phyloP scores from a whole-genome alignment of 1,140 invertebrate species.

The Pseudoatta argentina region DNA sequence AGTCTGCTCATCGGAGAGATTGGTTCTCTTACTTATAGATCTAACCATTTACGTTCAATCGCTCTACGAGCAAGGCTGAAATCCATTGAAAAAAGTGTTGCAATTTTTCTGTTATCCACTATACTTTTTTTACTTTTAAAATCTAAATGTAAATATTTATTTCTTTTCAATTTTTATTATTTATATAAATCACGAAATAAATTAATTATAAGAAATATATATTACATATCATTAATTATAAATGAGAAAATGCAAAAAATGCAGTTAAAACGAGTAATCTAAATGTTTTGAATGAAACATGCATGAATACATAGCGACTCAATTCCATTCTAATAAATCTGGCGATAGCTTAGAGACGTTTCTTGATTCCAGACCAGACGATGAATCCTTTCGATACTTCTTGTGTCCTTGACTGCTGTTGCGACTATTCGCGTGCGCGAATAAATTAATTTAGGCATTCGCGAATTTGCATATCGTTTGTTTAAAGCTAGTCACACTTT shows the following conservation, averaged over 20 bases:
- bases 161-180: slow-evolving; percentile 2
- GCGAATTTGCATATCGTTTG: slow-evolving; percentile 42
- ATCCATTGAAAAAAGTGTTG: too few species aligned
- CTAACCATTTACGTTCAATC: too few species aligned
- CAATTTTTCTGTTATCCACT: too few species aligned
- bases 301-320: not conserved
- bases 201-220: not conserved
- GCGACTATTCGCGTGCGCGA: slow-evolving; percentile 39
- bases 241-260: not conserved
- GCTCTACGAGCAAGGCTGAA: too few species aligned
- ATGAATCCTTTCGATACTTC: slow-evolving; percentile 40
- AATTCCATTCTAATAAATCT: not conserved
- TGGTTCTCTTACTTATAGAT: too few species aligned
- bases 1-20: too few species aligned
- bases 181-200: not conserved
- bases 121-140: not conserved
- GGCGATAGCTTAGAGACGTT: not conserved
- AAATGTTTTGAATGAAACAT: not conserved
- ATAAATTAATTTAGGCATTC: slow-evolving; percentile 56
- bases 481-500: not conserved
- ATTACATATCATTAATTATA: not conserved
- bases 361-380: slow-evolving; percentile 5
- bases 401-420: slow-evolving; percentile 44
- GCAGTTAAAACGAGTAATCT: not conserved
- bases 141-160: not conserved